Evolutionary conservation across 2,113 vertebrate genomes (phyloP).

Genomic region (Typhlomys cinereus): DNA sequence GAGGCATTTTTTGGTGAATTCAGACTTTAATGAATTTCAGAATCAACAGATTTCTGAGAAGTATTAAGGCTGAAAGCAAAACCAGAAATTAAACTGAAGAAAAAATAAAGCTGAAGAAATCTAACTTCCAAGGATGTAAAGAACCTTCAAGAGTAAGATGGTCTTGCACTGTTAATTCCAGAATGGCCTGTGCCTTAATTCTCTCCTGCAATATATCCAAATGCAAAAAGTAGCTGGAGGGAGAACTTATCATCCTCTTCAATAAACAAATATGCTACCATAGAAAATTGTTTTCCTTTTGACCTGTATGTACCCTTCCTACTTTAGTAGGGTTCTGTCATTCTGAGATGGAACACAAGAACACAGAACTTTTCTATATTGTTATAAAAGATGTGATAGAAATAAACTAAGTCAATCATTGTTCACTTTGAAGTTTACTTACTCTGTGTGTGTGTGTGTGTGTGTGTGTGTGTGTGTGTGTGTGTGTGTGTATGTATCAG

Average conservation of each 20-base stretch:
- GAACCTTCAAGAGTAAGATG: background rate
- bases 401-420: too few relatives aligned
- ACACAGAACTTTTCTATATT: background rate
- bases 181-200: background rate
- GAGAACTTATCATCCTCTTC: background rate
- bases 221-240: background rate
- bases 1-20: constrained; percentile 53
- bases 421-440: too few relatives aligned
- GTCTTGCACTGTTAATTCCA: background rate
- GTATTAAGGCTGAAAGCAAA: constrained; percentile 51
- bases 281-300: background rate
- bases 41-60: constrained; percentile 59
- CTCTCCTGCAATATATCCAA: background rate
- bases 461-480: too few relatives aligned
- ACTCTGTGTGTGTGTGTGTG: too few relatives aligned
- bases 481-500: too few relatives aligned
- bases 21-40: constrained; percentile 57
- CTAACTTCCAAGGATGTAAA: constrained; percentile 16
- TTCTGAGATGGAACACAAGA: background rate
- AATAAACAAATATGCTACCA: constrained; percentile 1
- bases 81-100: constrained; percentile 11
- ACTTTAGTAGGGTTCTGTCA: background rate
- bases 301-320: background rate
- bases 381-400: background rate
- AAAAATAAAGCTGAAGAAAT: constrained; percentile 30